Percentiles rank a stretch among this genome's conserved stretches.
Conservation (phyloP, 2,797 vertebrate genomes). For the Onychomys torridus region DNA sequence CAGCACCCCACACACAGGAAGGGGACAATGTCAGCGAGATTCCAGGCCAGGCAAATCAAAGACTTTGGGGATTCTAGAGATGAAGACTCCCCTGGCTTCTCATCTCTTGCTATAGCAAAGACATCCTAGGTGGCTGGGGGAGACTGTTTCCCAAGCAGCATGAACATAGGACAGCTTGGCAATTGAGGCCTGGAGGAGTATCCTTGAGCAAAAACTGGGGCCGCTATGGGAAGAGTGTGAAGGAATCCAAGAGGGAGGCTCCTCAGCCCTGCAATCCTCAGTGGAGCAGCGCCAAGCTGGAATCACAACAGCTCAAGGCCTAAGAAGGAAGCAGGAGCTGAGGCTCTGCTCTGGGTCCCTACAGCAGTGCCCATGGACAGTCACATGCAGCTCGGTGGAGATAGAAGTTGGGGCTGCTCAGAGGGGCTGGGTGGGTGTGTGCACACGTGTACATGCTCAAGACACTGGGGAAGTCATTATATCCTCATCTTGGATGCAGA, state of each 20-base stretch:
- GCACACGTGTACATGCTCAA: neutral
- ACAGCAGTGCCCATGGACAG: neutral
- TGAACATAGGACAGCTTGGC: neutral
- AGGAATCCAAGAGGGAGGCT: neutral
- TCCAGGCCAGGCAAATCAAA: neutral
- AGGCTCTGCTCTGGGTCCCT: neutral
- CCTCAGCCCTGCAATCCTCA: neutral
- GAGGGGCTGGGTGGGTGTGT: neutral
- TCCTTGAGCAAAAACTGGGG: neutral
- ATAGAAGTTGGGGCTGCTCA: neutral
- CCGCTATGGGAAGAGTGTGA: neutral
- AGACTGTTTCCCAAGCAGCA: neutral
- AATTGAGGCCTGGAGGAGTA: neutral
- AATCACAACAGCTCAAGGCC: neutral
- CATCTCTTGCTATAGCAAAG: neutral
- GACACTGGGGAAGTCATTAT: conserved; percentile 63
- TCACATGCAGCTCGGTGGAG: neutral
- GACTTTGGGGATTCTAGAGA: neutral
- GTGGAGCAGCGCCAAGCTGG: neutral
- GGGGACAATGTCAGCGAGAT: neutral
- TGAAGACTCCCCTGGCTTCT: neutral
- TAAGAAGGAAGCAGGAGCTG: neutral
- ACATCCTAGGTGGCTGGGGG: neutral
- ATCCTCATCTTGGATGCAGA: conserved; percentile 46
- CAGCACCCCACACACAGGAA: neutral